Evolutionary conservation across 2,888 invertebrate genomes (phyloP), one percentile per base, ranked within the genome.

Genomic region (Volucella bombylans): DNA sequence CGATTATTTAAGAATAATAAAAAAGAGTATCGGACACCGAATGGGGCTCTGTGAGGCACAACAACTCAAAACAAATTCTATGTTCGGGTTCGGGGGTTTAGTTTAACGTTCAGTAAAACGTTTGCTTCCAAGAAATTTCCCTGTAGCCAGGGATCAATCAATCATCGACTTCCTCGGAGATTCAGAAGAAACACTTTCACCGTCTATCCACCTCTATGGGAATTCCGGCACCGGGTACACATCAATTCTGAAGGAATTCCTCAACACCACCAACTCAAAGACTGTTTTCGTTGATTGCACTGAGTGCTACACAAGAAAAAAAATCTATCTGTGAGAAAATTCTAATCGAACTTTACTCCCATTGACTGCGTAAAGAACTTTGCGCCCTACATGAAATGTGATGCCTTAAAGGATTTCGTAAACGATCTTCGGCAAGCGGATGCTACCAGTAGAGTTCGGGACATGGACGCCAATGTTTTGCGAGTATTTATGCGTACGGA

Each of bases 171-270:
- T 90, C 0, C 88, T 91, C 43, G 90, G 90, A 1, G 92, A 93
- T 85, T 89, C 90, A 64, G 93, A 94, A 86, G 95, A 95, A 89
- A 93, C 94, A 18, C 92, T 95, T 89, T 95, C 95, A 18, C 92
- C 94, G 87, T 94, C 94, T 87, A 91, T 97, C 88, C 97, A 96
- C 92, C 88, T 97, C 69, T 95, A 95, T 90, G 97, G 97, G n/a
- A 95, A 95, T 90, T 94, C 96, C 87, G 95, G 96, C 10, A 96
- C 96, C 23, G 97, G 97, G 39, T 98, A 98, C 93, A 94, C 95
- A n/a, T 90, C 95, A 15, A 93, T 97, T 76, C 90, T 96, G 4
- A 93, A 93, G 68, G 92, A 93, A 10, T 91, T 96, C 11, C 90
- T 97, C 4, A 89, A 92, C 49, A 90, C 93, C 65, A 94, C 94